Percentiles rank a stretch among this genome's conserved stretches.
phyloP scores from a whole-genome alignment of 2,113 vertebrate species.

The Periophthalmus modestus region DNA sequence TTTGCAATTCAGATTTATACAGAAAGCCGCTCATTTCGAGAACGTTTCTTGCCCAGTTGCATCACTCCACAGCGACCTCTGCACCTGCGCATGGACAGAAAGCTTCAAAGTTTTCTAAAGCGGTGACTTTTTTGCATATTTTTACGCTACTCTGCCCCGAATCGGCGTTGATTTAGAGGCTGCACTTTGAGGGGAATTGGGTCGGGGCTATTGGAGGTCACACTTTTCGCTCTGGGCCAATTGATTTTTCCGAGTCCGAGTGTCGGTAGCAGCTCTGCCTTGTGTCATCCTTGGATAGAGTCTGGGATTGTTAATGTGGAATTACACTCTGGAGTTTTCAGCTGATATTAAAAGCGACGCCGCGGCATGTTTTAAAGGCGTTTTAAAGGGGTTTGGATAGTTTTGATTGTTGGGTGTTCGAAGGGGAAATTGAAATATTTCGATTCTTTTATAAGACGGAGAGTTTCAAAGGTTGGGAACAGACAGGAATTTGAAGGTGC shows the following conservation, averaged over 20 bases:
- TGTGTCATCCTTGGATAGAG: constrained; percentile 38
- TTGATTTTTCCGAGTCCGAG: constrained; percentile 65
- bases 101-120: constrained; percentile 2
- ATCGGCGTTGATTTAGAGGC: constrained; percentile 69
- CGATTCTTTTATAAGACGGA: background rate
- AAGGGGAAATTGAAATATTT: background rate
- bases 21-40: background rate
- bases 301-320: constrained; percentile 11
- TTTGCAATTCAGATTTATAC: background rate
- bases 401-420: background rate
- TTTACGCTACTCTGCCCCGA: constrained; percentile 60
- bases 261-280: constrained; percentile 43
- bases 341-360: background rate
- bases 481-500: background rate
- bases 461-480: background rate
- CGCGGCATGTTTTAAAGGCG: background rate
- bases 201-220: constrained; percentile 72
- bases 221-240: constrained; percentile 66
- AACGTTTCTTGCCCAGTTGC: background rate
- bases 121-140: constrained; percentile 57
- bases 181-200: constrained; percentile 73
- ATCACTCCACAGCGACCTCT: background rate
- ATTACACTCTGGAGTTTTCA: background rate
- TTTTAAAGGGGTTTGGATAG: background rate
- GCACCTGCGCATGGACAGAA: background rate